Conservation (phyloP, 2,888 invertebrate genomes). For the Nephrocerus scutellatus region DNA sequence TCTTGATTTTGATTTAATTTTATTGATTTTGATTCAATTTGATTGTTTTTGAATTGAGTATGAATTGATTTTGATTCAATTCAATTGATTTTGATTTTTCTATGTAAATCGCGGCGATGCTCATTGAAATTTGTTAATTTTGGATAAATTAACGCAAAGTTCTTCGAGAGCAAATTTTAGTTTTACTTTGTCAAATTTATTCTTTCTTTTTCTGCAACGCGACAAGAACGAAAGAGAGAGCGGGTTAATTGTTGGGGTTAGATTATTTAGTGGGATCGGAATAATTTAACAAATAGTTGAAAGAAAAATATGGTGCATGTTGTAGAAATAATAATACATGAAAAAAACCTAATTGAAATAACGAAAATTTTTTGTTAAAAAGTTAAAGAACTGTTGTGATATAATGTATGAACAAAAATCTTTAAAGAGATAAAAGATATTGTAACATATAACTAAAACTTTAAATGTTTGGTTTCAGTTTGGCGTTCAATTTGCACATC, state of each 20-base stretch:
- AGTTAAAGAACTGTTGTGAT: too few species aligned
- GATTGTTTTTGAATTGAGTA: constrained; percentile 7
- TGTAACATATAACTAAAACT: too few species aligned
- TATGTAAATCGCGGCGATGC: too few species aligned
- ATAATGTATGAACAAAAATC: too few species aligned
- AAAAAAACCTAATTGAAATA: too few species aligned
- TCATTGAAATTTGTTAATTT: constrained; percentile 35
- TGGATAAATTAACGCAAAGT: constrained; percentile 32
- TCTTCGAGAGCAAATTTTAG: constrained; percentile 29
- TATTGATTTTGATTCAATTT: constrained; percentile 5
- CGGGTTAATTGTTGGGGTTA: constrained; percentile 2
- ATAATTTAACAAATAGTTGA: constrained; percentile 6
- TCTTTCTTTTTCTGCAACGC: constrained; percentile 26
- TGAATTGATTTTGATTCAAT: constrained; percentile 1
- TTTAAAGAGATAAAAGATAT: too few species aligned
- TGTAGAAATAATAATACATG: too few species aligned
- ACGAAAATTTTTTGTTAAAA: too few species aligned
- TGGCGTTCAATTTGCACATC: too few species aligned
- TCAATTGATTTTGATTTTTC: constrained; percentile 14
- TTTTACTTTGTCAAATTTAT: constrained; percentile 27
- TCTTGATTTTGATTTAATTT: constrained; percentile 4
- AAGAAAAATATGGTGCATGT: constrained; percentile 1
- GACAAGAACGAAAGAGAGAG: constrained; percentile 22
- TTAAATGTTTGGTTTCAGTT: too few species aligned
- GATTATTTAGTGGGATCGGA: too few species aligned